Percentiles rank a stretch among this genome's conserved stretches.
Conservation (phyloP, 2,797 vertebrate species). For the Halcyon smyrnensis region DNA sequence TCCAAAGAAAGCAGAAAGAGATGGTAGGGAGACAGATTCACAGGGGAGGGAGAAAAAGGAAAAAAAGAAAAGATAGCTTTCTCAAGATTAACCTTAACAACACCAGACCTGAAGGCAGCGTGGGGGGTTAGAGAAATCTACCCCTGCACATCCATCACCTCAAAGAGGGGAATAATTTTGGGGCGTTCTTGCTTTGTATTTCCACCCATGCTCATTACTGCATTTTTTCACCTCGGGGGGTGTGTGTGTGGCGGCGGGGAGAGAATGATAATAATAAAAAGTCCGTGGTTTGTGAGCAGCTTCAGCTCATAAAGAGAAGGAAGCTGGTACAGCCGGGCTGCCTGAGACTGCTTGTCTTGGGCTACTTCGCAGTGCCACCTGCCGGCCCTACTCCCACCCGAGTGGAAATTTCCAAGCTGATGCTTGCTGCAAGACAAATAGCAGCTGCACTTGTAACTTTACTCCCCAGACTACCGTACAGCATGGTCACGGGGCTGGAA, state of each 20-base stretch:
- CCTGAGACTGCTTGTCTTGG: background rate
- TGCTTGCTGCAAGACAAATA: rapidly evolving
- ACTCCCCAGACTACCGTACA: rapidly evolving
- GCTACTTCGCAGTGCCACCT: slow-evolving; percentile 72
- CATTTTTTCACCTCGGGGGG: background rate
- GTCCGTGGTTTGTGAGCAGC: background rate
- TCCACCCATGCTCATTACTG: background rate
- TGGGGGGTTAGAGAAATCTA: background rate
- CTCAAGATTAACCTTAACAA: background rate
- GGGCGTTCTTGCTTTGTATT: background rate
- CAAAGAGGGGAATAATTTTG: background rate
- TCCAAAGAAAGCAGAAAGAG: background rate
- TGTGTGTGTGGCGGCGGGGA: rapidly evolving
- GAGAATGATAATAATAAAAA: background rate
- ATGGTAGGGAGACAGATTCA: background rate
- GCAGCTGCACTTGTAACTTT: rapidly evolving
- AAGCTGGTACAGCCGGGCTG: background rate
- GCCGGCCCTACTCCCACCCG: background rate
- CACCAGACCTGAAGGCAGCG: background rate
- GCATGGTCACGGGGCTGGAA: background rate
- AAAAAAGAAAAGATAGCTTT: background rate
- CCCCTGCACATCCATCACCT: background rate
- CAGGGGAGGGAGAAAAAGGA: too few relatives aligned
- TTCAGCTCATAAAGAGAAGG: background rate
- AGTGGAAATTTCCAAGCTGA: slow-evolving; percentile 65